Percentiles rank a stretch among this genome's conserved stretches.
These are phyloP conservation scores for Drosophila meridionalis DNA, from an alignment of 2,888 invertebrate genomes.

Conservation along the genomic window DNA sequence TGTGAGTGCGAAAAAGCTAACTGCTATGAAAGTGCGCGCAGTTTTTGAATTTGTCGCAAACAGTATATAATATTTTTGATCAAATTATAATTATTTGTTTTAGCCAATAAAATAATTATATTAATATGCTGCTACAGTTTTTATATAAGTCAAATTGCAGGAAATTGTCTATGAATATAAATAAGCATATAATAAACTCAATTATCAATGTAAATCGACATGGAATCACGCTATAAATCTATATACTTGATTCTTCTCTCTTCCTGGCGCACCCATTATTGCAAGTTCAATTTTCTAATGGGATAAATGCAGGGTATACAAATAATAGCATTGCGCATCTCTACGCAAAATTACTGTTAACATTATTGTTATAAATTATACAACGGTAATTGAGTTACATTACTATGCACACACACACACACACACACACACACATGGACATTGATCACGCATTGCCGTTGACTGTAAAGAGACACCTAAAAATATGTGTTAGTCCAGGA, in stretches of 20 bases:
- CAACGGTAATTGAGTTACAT: slow-evolving; percentile 60
- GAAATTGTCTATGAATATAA: too few relatives aligned
- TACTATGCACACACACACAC: slow-evolving; percentile 31
- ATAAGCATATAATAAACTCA: too few relatives aligned
- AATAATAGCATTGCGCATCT: background rate
- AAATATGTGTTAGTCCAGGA: slow-evolving; percentile 37
- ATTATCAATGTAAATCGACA: background rate
- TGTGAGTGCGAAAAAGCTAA: background rate
- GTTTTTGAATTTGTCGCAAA: background rate
- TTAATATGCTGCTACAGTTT: background rate
- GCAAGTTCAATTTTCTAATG: slow-evolving; percentile 6
- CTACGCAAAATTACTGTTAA: slow-evolving; percentile 13
- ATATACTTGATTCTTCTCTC: background rate
- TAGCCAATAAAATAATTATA: background rate
- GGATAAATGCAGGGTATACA: slow-evolving; percentile 5
- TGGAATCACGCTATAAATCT: background rate
- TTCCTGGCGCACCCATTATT: slow-evolving; percentile 3
- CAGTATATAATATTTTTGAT: background rate
- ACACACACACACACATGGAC: background rate
- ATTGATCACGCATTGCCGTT: slow-evolving; percentile 33
- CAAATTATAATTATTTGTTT: background rate
- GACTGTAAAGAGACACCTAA: slow-evolving; percentile 41
- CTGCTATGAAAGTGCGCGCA: slow-evolving; percentile 8
- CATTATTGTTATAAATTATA: slow-evolving; percentile 33
- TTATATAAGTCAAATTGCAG: background rate